These are phyloP conservation scores for Pteromalus puparum DNA, from an alignment of 1,140 invertebrate species.

Conservation along the genomic window DNA sequence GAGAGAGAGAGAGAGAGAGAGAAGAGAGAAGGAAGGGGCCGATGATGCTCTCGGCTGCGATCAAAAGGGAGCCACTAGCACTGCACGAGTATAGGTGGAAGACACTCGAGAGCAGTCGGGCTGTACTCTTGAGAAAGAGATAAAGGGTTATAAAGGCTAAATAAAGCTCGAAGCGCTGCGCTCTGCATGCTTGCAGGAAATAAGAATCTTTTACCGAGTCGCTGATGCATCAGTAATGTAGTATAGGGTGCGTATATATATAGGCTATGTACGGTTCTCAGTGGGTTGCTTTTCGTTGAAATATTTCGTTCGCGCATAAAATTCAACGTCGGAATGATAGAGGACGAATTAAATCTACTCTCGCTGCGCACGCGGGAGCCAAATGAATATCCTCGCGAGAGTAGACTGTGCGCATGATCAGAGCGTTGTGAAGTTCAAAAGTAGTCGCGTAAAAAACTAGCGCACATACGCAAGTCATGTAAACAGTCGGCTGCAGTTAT, in stretches of 20 bases:
- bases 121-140: not conserved
- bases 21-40: not conserved
- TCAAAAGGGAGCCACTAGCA: not conserved
- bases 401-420: too few species aligned
- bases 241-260: too few species aligned
- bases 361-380: too few species aligned
- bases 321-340: too few species aligned
- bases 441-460: not conserved
- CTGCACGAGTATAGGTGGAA: not conserved
- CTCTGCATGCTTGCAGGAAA: too few species aligned
- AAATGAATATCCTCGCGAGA: too few species aligned
- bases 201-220: not conserved
- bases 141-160: slow-evolving; percentile 13
- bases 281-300: too few species aligned
- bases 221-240: not conserved
- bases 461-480: not conserved
- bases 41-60: not conserved
- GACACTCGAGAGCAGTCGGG: not conserved
- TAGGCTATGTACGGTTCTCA: too few species aligned
- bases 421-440: not conserved
- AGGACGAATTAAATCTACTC: too few species aligned
- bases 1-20: too few species aligned
- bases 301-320: too few species aligned
- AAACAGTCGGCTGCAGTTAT: not conserved
- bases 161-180: not conserved